These are phyloP conservation scores for Polyommatus iphigenia DNA, from an alignment of 2,888 invertebrate species.

Conservation along the genomic window DNA sequence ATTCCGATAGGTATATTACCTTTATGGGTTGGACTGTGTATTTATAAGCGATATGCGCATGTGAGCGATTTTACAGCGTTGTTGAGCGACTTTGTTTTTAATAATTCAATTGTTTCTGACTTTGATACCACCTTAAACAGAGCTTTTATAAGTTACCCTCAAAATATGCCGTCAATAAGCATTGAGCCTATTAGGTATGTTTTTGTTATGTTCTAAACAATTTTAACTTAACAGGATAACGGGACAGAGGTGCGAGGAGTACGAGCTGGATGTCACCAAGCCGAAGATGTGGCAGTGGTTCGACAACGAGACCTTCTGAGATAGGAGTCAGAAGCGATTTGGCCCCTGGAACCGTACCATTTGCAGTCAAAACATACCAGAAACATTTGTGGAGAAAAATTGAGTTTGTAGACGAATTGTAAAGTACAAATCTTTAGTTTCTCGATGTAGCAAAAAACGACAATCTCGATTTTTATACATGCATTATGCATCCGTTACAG, in stretches of 20 bases:
- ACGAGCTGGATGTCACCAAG: constrained; percentile 72
- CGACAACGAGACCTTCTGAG: constrained; percentile 77
- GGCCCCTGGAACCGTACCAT: not conserved
- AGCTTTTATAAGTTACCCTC: too few relatives aligned
- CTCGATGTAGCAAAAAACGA: not conserved
- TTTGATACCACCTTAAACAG: too few relatives aligned
- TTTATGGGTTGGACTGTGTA: too few relatives aligned
- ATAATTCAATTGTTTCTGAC: too few relatives aligned
- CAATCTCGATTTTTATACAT: not conserved
- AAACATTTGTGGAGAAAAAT: not conserved
- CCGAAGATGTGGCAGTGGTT: constrained; percentile 82
- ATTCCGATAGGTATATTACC: too few relatives aligned
- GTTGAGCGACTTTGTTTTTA: too few relatives aligned
- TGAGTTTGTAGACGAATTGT: not conserved
- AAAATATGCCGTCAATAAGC: too few relatives aligned
- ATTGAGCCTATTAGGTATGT: too few relatives aligned
- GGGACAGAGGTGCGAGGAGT: constrained; percentile 76
- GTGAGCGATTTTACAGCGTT: too few relatives aligned
- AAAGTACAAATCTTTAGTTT: not conserved
- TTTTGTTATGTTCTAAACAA: not conserved
- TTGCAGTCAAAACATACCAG: not conserved
- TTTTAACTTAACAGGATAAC: constrained; percentile 60
- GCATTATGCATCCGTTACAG: not conserved
- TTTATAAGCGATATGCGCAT: too few relatives aligned
- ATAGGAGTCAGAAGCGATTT: not conserved